Percentiles rank a stretch among this genome's conserved stretches.
These are phyloP conservation scores for Drosophila anceps DNA, from an alignment of 2,888 invertebrate species.

Conservation along the genomic window DNA sequence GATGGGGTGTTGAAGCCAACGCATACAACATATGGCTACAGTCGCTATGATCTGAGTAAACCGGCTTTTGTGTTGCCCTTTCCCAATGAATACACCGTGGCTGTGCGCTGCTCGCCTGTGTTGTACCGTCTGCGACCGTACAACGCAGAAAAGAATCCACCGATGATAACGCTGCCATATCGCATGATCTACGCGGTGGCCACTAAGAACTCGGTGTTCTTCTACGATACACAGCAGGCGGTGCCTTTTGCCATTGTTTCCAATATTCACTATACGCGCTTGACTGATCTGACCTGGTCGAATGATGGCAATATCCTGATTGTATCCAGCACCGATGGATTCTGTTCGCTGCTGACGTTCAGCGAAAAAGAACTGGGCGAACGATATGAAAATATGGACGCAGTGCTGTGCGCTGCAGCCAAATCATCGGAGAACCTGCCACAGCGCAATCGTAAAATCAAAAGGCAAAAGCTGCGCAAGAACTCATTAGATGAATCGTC, in stretches of 20 bases:
- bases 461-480: constrained; percentile 68
- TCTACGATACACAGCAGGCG: constrained; percentile 95
- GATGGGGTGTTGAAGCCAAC: constrained; percentile 88
- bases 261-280: constrained; percentile 95
- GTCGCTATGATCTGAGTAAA: constrained; percentile 88
- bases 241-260: constrained; percentile 92
- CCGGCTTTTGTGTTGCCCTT: constrained; percentile 93
- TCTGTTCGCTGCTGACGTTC: constrained; percentile 94
- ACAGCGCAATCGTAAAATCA: constrained; percentile 50
- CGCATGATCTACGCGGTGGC: constrained; percentile 96
- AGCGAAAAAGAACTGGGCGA: constrained; percentile 90
- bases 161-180: constrained; percentile 89
- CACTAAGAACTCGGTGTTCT: constrained; percentile 92
- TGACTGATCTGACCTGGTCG: constrained; percentile 96
- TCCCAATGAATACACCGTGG: constrained; percentile 92
- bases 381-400: constrained; percentile 82
- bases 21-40: constrained; percentile 87
- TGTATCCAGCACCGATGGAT: constrained; percentile 95
- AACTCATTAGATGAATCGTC: constrained; percentile 55
- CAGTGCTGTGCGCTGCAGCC: constrained; percentile 78
- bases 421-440: constrained; percentile 56
- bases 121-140: constrained; percentile 87
- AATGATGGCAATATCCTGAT: constrained; percentile 91
- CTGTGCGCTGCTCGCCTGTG: constrained; percentile 92
- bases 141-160: constrained; percentile 86